A percentile compares a stretch with the other conserved stretches of the same genome.
These are phyloP conservation scores for Polyodon spathula DNA, from an alignment of 2,113 vertebrate species.

Conservation along the genomic window DNA sequence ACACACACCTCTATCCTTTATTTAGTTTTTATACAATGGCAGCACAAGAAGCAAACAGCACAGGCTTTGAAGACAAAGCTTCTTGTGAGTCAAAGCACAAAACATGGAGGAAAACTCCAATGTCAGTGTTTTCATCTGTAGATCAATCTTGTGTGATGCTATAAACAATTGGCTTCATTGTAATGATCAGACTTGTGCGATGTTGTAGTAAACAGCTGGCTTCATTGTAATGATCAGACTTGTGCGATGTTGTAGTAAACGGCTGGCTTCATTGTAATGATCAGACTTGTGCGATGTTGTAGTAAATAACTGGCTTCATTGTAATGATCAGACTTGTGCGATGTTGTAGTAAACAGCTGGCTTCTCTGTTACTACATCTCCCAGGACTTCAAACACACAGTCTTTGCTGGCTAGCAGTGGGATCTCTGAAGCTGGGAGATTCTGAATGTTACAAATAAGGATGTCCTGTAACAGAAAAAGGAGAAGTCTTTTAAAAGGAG, in stretches of 20 bases:
- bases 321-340: slow-evolving; percentile 57
- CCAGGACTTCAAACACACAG: slow-evolving; percentile 39
- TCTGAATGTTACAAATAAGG: background rate
- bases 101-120: too few relatives aligned
- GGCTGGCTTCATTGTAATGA: slow-evolving; percentile 42
- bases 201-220: too few relatives aligned
- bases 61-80: too few relatives aligned
- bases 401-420: slow-evolving; percentile 44
- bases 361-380: slow-evolving; percentile 35
- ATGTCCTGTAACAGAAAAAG: slow-evolving; percentile 24
- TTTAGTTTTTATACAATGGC: too few relatives aligned
- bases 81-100: too few relatives aligned
- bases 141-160: slow-evolving; percentile 70
- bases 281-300: too few relatives aligned
- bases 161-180: slow-evolving; percentile 51
- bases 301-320: slow-evolving; percentile 52
- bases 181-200: too few relatives aligned
- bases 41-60: too few relatives aligned
- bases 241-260: slow-evolving; percentile 73
- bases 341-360: slow-evolving; percentile 66
- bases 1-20: too few relatives aligned
- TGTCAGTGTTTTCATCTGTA: too few relatives aligned
- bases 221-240: slow-evolving; percentile 44
- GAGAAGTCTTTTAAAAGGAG: rapidly evolving
- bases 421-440: slow-evolving; percentile 45